Base-by-base conservation (phyloP, 2,888 invertebrate species). In the Caenorhabditis sp. region DNA sequence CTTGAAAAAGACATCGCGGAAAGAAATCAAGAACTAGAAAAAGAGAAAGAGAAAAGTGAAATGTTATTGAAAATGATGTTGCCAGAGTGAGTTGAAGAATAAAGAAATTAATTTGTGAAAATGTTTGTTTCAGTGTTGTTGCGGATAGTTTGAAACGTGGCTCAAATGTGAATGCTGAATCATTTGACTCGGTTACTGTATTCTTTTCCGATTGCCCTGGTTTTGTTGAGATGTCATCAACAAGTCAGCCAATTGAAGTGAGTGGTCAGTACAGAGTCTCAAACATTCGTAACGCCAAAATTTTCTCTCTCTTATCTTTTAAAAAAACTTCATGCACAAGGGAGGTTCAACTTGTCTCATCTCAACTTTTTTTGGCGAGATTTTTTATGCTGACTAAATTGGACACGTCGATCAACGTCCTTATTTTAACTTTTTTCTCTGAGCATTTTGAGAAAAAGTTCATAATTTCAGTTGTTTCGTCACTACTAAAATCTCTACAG, bases 11-110 rank as follows among this genome's bases (percentile, higher is more conserved):
- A 78, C 50, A 75, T 78, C 43, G 70, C 66, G 21, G 78, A 75
- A 27, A 43, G 71, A 21, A 80, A 77, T 58, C 94, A 94, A 88
- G 94, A 95, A 88, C 89, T 97, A 67, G 93, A 93, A 83, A 95
- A 95, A 88, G 97, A 97, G 90, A 96, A 96, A 89, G 94, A 95
- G 90, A 96, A 95, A 91, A 95, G 95, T 84, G 95, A 96, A 87
- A 94, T 71, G 66, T 55, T 81, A 0, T 71, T 81, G 21, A 73
- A 70, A 55, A 81, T 81, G 78, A 81, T 81, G 81, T 59, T 81
- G 6, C 81, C 81, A 1, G 68, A 64, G 81, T 81, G 12, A 61
- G 66, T 26, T 3, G 26, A 19, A 23, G 21, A 21, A 4, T 6
- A 51, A 21, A 23, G 51, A 43, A 10, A 43, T 10, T 6, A 6